Evolutionary conservation across 2,888 invertebrate genomes (phyloP), one percentile per base, ranked within the genome.

Genomic region (Zelleria hepariella): DNA sequence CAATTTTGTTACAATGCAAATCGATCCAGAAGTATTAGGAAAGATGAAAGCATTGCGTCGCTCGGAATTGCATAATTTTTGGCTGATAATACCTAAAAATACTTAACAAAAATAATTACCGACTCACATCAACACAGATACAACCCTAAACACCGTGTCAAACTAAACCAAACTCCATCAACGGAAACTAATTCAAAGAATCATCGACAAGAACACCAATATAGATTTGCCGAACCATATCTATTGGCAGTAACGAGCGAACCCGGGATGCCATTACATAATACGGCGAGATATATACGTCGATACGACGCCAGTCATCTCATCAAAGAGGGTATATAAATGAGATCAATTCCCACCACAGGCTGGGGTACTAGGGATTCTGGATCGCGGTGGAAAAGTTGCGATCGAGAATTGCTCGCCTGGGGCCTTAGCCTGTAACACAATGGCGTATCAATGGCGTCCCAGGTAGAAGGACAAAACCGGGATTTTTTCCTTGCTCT

Each of bases 301-400:
- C 54, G 54, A 59, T 59, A 56, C 49, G 56, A 56, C 25, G 21
- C 26, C 24, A 47, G 59, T 59, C 59, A 59, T 59, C 59, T 59
- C 59, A 56, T 55, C 59, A 55, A 59, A 59, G 59, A 32, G 55
- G 59, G 55, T 59, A 56, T 59, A 59, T 59, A 59, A 59, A 59
- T 59, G 59, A 59, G 59, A 59, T 59, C 59, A 59, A 58, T 58
- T 42, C 32, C 23, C 42, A n/a, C 53, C 20, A 42, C 25, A 21
- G 24, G 20, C 10, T 15, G 48, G 15, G 48, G 57, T 48, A 24
- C 24, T 21, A 57, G 21, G 55, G 32, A 8, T 18, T 20, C 20
- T 56, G 18, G 55, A 56, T 32, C 53, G 53, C 21, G 8, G 23
- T 42, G 2, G 32, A 15, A 15, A 15, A 42, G 32, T 42, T 42